phyloP scores from a whole-genome alignment of 2,888 invertebrate species.

The Agrotis exclamationis region DNA sequence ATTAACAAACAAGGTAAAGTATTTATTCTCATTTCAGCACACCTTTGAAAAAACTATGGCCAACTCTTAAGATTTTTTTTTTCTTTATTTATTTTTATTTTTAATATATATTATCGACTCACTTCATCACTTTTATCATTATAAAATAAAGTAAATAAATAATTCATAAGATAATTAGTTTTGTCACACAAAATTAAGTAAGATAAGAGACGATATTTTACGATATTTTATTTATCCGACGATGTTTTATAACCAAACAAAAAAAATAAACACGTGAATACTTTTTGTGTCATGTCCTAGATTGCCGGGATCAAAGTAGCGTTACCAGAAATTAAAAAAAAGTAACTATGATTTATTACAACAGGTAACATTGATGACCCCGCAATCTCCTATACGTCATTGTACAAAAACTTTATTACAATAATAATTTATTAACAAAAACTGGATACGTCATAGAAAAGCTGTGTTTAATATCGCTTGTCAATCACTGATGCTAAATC shows the following conservation, averaged over 20 bases:
- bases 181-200: too few relatives aligned
- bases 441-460: conserved; percentile 9
- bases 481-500: conserved; percentile 18
- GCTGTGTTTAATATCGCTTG: not conserved
- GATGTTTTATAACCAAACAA: not conserved
- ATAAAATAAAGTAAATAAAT: too few relatives aligned
- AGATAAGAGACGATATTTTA: not conserved
- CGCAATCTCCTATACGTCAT: conserved; percentile 25
- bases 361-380: conserved; percentile 19
- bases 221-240: too few relatives aligned
- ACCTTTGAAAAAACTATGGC: too few relatives aligned
- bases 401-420: conserved; percentile 38
- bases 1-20: too few relatives aligned
- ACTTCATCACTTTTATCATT: too few relatives aligned
- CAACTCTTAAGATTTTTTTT: too few relatives aligned
- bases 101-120: too few relatives aligned
- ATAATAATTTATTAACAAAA: not conserved
- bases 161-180: too few relatives aligned
- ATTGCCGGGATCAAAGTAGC: conserved; percentile 9
- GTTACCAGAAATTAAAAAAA: not conserved
- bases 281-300: not conserved
- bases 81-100: too few relatives aligned
- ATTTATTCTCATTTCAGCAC: too few relatives aligned
- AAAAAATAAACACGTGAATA: conserved; percentile 8
- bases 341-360: conserved; percentile 11